Evolutionary conservation across 2,888 invertebrate genomes (phyloP), one percentile per base, ranked within the genome.

Genomic region (Ypsolopha scabrella): DNA sequence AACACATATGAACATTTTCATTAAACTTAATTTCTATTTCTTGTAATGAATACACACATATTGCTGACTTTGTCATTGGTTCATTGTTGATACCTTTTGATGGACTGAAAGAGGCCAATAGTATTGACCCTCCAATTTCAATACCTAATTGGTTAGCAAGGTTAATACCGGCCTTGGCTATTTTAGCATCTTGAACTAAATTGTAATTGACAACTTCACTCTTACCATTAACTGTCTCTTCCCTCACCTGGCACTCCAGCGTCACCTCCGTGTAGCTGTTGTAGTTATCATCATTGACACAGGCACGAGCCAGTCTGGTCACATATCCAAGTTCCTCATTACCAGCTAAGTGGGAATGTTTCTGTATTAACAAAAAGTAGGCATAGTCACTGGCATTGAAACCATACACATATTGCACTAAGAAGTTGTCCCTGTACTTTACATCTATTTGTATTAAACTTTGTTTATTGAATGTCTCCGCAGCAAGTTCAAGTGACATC

Each of bases 261-360:
- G 97, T 97, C 50, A 98, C 94, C 85, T 99, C 99, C 0, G 97
- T 96, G 75, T 99, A 99, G 69, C 97, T 98, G 73, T 97, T 96
- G 76, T 97, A 99, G 72, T 96, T 94, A 24, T 94, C 91, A 85
- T 99, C 99, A 62, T 94, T 94, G 54, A 97, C 96, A 82, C 99
- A 99, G 53, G 97, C 95, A 41, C 98, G 90, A 1, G 97, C 94
- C 56, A 98, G 85, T 33, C 98, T 91, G 6, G 97, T 94, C 51
- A 96, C 93, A 81, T 95, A 97, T 4, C 96, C 96, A 53, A 92
- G 89, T 75, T 97, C 95, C 70, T 98, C 96, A 67, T 94, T 93
- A 44, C 93, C 94, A 52, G 94, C 93, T 54, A 96, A 87, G 70
- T 95, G 94, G 7, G 95, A 96, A 75, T 95, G 94, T 75, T 96